phyloP scores from a whole-genome alignment of 2,888 invertebrate genomes.

The Tipula helvola region DNA sequence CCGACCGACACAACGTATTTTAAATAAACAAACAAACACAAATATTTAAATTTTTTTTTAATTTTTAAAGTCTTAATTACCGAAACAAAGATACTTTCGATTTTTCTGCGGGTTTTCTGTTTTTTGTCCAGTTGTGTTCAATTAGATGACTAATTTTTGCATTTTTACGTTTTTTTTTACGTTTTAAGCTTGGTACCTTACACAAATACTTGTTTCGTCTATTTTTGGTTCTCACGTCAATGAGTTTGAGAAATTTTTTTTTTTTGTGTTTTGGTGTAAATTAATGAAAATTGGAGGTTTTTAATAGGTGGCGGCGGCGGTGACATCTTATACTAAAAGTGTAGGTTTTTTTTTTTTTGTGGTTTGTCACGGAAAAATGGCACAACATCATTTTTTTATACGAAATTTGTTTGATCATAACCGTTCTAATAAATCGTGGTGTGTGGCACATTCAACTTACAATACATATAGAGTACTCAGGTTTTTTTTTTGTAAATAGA shows the following conservation, averaged over 20 bases:
- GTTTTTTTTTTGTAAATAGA: not conserved
- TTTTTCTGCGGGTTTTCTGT: not conserved
- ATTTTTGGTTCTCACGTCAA: not conserved
- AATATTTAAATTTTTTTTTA: no score
- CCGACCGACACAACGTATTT: not conserved
- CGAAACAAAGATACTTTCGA: not conserved
- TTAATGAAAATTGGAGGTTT: not conserved
- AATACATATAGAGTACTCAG: not conserved
- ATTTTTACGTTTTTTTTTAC: not conserved
- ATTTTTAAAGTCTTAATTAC: not conserved
- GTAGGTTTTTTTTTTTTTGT: not conserved
- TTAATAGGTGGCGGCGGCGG: not conserved
- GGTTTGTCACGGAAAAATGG: not conserved
- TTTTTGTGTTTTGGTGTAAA: not conserved
- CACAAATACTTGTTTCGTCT: not conserved
- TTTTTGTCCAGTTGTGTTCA: not conserved
- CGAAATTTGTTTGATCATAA: not conserved
- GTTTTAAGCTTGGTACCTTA: not conserved
- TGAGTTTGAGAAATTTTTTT: not conserved
- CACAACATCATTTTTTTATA: not conserved
- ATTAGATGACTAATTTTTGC: slow-evolving; percentile 4
- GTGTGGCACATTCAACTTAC: not conserved
- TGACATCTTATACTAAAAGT: not conserved
- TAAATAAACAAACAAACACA: not conserved
- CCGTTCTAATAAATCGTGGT: not conserved